Percentiles rank a stretch among this genome's conserved stretches.
These are phyloP conservation scores for Rafetus swinhoei DNA, from an alignment of 2,113 vertebrate genomes.

Conservation along the genomic window DNA sequence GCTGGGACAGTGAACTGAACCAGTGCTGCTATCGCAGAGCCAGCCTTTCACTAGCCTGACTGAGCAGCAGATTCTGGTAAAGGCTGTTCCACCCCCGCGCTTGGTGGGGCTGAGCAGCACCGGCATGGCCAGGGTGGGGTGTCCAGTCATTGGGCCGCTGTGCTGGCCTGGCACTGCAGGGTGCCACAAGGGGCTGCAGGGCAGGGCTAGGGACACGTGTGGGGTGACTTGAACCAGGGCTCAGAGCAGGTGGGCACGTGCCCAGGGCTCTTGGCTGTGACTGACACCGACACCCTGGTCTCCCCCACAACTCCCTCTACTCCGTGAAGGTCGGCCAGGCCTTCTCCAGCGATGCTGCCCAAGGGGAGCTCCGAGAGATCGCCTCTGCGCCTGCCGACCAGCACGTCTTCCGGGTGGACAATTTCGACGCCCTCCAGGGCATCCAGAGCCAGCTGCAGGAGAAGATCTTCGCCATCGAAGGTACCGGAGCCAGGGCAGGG, in stretches of 20 bases:
- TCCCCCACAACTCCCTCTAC: accelerated
- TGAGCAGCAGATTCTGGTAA: background rate
- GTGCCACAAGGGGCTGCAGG: no score
- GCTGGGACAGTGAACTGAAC: background rate
- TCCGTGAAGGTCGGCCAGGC: background rate
- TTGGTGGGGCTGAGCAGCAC: background rate
- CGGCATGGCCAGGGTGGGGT: background rate
- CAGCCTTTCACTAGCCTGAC: background rate
- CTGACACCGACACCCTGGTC: background rate
- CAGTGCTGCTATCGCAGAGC: background rate
- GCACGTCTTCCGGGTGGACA: conserved; percentile 78
- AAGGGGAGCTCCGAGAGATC: conserved; percentile 46
- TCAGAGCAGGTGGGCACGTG: background rate
- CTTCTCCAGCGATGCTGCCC: accelerated
- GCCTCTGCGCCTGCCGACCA: conserved; percentile 69
- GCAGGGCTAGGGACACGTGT: no score
- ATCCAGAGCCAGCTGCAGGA: conserved; percentile 81
- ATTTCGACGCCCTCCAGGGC: conserved; percentile 77
- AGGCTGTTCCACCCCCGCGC: background rate
- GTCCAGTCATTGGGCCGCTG: background rate
- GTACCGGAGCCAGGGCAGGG: background rate
- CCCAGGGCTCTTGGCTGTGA: background rate
- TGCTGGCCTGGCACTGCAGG: background rate
- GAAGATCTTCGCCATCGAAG: conserved; percentile 88
- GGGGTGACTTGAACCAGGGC: no score